Base-by-base conservation (phyloP, 2,113 vertebrate species). In the Phrynosoma platyrhinos region DNA sequence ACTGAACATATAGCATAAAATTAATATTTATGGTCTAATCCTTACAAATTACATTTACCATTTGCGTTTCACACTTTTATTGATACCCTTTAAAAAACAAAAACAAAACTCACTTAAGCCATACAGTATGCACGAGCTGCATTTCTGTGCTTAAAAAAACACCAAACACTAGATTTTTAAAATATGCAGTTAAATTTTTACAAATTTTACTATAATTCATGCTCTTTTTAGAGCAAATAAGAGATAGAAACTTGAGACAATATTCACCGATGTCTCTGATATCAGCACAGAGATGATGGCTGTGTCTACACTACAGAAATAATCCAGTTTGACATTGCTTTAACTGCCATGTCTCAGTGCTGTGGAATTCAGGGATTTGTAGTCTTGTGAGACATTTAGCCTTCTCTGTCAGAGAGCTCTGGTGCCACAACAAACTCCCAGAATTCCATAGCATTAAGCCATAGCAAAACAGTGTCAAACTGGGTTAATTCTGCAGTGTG, bases 1-100 rank as follows among this genome's bases (percentile, higher is more conserved):
- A 84, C 25, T 66, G 40, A 84, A 30, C 0, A 9, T 13, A 9
- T 42, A 69, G 47, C 47, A 47, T 30, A 71, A 8, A 27, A 18
- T 3, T 40, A 32, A 5, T 25, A 0, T 8, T 82, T 42, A 4
- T 21, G 36, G 6, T 42, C 20, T 58, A n/a, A 82, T 25, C 47
- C 10, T 74, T 71, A 79, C 14, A 81, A n/a, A 12, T 69, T 12
- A 47, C 5, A 13, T 16, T 20, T 4, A 64, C 8, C 12, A 76
- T 47, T 3, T 42, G n/a, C 21, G 66, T 64, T 52, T 82, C 18
- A 86, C 36, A 82, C 76, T n/a, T 66, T 25, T 55, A 23, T 64
- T 13, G 76, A 47, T 82, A 5, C 14, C 58, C 21, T 64, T 23
- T 23, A 42, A 84, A 18, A 9, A 66, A 7, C 6, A 32, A 4